A percentile compares a stretch with the other conserved stretches of the same genome.
These are phyloP conservation scores for Condylura cristata DNA, from an alignment of 2,113 vertebrate genomes.

Conservation along the genomic window DNA sequence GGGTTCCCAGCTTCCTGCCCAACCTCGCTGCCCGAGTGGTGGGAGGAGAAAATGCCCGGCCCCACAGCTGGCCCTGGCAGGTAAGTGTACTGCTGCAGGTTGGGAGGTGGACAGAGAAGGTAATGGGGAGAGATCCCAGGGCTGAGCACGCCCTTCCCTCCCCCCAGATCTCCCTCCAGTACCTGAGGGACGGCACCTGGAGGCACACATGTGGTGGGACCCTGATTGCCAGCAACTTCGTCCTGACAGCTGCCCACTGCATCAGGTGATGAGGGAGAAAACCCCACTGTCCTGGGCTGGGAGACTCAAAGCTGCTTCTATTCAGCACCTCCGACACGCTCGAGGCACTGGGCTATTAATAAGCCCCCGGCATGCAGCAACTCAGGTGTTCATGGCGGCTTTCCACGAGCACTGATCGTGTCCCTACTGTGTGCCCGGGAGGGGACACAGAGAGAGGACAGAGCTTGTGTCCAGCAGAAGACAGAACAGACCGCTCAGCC, in stretches of 20 bases:
- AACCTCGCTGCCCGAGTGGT: slow-evolving; percentile 88
- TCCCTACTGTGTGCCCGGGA: not conserved
- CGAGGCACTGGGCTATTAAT: not conserved
- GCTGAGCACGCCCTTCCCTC: not conserved
- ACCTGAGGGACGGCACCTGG: slow-evolving; percentile 81
- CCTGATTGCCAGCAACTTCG: slow-evolving; percentile 87
- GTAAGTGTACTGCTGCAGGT: slow-evolving; percentile 72
- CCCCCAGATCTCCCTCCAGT: slow-evolving; percentile 92
- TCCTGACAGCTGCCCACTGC: slow-evolving; percentile 94
- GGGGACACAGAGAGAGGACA: not conserved
- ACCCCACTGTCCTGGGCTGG: accelerated
- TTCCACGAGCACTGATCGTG: not conserved
- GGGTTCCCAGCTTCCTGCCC: slow-evolving; percentile 86
- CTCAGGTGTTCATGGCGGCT: accelerated
- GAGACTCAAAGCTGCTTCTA: not conserved
- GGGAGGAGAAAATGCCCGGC: slow-evolving; percentile 88
- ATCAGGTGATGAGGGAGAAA: slow-evolving; percentile 85
- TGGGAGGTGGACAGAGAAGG: not conserved
- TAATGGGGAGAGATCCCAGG: accelerated
- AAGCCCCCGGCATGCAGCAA: not conserved
- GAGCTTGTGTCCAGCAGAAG: not conserved
- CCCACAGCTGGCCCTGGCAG: slow-evolving; percentile 98
- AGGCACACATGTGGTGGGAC: slow-evolving; percentile 92
- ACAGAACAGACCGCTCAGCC: not conserved
- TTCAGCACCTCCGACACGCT: not conserved